Evolutionary conservation across 2,113 vertebrate genomes (phyloP), one percentile per base, ranked within the genome.

Genomic region (Thalassoma bifasciatum): DNA sequence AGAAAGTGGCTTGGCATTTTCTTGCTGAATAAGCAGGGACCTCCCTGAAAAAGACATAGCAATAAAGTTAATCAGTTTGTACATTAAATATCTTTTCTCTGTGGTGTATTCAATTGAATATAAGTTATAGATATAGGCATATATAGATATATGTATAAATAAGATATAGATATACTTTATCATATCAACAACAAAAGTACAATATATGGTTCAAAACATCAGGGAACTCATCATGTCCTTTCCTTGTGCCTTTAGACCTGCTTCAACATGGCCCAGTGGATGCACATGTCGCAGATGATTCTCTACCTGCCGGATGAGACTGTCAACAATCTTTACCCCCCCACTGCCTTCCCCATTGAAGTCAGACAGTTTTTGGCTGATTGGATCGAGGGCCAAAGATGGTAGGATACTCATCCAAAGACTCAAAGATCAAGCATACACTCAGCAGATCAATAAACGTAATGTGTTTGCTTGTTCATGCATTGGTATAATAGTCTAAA

Each of bases 361-460:
- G 79, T 93, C 75, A 81, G 94, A 61, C 86, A 93, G 72, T 94
- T 92, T 72, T 66, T 93, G 68, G 84, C 91, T 24, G 89, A 75
- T 0, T 95, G 94, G 94, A 92, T 95, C 30, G 94, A 95, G 82
- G 79, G 58, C 2, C 93, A 94, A 74, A 80, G 66, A 88, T 95
- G 94, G 94, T 95, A 93, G 5, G 65, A 59, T 0, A 44, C 54
- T 16, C 5, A 11, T 8, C 36, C 34, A 50, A 36, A 51, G 21
- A 19, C 51, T 40, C 2, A 23, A 3, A 30, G 3, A 30, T 4
- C 30, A 30, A 30, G 30, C 30, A 22, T 9, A 24, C 5, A 14
- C 34, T 8, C 38, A 49, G 46, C 26, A 56, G 37, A 44, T 47
- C 13, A 44, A 73, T 11, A 16, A 5, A 66, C 2, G 0, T 23